Percentiles rank a stretch among this genome's conserved stretches.
Conservation (phyloP, 2,888 invertebrate species). For the Magallana nippona region DNA sequence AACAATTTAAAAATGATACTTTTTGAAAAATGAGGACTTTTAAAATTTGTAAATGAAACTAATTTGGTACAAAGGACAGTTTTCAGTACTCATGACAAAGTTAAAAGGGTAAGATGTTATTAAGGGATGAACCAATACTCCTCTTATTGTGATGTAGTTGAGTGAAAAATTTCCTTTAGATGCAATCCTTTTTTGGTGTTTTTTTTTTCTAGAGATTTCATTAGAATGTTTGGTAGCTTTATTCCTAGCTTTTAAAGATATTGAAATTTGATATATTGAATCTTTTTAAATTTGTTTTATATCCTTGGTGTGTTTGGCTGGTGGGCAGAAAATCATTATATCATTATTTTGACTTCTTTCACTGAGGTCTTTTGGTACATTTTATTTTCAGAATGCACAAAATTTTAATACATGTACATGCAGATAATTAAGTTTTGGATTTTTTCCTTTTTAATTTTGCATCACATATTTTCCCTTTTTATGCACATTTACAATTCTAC, state of each 20-base stretch:
- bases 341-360: too few species aligned
- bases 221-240: background rate
- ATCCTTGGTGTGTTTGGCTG: background rate
- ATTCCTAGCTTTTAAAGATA: background rate
- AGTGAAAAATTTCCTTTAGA: background rate
- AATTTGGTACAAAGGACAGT: background rate
- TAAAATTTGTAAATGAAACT: background rate
- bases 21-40: background rate
- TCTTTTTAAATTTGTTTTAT: background rate
- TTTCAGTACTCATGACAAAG: background rate
- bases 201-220: conserved; percentile 3
- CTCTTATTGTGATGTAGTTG: background rate
- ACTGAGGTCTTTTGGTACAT: background rate
- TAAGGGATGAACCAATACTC: background rate
- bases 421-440: too few species aligned
- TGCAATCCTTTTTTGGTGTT: background rate
- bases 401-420: background rate
- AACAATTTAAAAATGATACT: background rate
- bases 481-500: background rate
- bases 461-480: background rate
- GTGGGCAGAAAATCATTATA: too few species aligned
- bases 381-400: conserved; percentile 3
- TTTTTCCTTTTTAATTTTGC: background rate
- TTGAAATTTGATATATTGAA: background rate
- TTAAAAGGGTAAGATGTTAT: conserved; percentile 15